phyloP scores from a whole-genome alignment of 2,113 vertebrate species.

The Pygoscelis antarcticus region DNA sequence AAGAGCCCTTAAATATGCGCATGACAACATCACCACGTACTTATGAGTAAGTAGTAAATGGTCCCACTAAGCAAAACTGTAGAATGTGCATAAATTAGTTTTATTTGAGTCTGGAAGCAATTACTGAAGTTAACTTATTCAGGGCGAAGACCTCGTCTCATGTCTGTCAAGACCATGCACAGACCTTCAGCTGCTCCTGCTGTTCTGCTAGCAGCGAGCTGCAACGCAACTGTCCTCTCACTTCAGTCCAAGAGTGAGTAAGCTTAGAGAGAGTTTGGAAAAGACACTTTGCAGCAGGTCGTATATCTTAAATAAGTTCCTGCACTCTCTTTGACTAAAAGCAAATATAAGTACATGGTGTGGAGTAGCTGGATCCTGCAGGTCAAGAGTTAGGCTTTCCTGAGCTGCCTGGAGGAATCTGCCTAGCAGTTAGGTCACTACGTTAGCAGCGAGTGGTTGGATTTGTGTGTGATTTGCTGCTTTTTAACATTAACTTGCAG shows the following conservation, averaged over 20 bases:
- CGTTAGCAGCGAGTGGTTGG: background rate
- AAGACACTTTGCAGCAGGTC: background rate
- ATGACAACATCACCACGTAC: rapidly evolving
- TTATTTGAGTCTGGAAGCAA: background rate
- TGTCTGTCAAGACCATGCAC: background rate
- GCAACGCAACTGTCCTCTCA: rapidly evolving
- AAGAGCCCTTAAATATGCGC: rapidly evolving
- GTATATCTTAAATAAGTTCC: background rate
- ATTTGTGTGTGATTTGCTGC: background rate
- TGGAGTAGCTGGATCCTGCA: background rate
- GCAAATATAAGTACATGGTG: rapidly evolving
- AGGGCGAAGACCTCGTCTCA: background rate
- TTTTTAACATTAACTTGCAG: background rate
- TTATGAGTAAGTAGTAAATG: background rate
- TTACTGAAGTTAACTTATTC: background rate
- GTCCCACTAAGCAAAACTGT: background rate
- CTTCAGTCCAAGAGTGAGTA: background rate
- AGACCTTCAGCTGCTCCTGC: background rate
- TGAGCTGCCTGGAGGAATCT: background rate
- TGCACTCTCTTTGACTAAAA: background rate
- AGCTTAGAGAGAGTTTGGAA: background rate
- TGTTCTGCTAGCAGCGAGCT: background rate
- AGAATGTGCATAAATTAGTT: background rate
- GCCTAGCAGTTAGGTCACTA: background rate
- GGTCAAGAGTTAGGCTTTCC: background rate